These are phyloP conservation scores for Amphipoea oculea DNA, from an alignment of 2,888 invertebrate genomes.

Conservation along the genomic window DNA sequence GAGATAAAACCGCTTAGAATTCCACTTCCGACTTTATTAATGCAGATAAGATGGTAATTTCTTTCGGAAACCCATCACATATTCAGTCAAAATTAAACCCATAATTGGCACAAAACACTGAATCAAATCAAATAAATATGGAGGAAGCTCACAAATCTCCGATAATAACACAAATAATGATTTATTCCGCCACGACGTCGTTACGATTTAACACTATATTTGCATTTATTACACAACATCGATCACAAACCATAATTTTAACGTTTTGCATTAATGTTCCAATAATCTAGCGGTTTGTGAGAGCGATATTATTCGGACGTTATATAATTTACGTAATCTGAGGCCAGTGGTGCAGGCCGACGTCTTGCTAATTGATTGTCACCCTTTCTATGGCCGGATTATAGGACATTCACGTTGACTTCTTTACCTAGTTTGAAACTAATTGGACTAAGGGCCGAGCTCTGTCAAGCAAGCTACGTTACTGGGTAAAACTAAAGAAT, in stretches of 20 bases:
- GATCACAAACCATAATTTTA: conserved; percentile 49
- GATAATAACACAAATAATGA: conserved; percentile 40
- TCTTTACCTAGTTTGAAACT: conserved; percentile 44
- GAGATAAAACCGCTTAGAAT: conserved; percentile 4
- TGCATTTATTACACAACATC: conserved; percentile 60
- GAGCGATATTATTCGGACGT: conserved; percentile 51
- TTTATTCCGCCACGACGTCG: conserved; percentile 34
- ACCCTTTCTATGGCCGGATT: conserved; percentile 65
- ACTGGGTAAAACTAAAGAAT: neutral
- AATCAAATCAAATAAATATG: conserved; percentile 40
- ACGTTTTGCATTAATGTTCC: conserved; percentile 40
- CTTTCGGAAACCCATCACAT: conserved; percentile 14
- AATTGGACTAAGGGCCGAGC: conserved; percentile 49
- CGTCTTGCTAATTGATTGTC: conserved; percentile 65
- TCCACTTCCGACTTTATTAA: conserved; percentile 28
- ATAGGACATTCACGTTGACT: conserved; percentile 57
- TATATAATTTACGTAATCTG: conserved; percentile 61
- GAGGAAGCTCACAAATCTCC: conserved; percentile 29
- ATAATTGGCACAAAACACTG: conserved; percentile 14
- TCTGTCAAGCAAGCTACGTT: conserved; percentile 1
- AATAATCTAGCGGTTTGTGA: conserved; percentile 25
- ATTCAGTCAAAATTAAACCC: conserved; percentile 12
- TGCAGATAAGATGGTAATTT: conserved; percentile 15
- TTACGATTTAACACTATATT: conserved; percentile 56
- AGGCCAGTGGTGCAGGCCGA: conserved; percentile 59